Base-by-base conservation (phyloP, 2,113 vertebrate species). In the Pomatorhinus ruficollis region DNA sequence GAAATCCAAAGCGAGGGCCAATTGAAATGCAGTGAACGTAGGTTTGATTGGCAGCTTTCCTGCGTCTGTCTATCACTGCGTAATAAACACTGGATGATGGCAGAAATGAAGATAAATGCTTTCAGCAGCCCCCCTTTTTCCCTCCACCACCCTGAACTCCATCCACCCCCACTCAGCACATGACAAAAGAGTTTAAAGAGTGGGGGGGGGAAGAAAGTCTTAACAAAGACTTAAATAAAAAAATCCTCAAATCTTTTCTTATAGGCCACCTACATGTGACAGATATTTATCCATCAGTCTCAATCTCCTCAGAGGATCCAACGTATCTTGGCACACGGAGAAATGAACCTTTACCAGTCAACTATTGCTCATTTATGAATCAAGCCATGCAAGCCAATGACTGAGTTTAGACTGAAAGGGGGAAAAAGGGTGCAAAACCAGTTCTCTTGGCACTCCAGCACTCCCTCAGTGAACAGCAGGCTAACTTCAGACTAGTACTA, bases 11-110 rank as follows among this genome's bases (percentile, higher is more conserved):
- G 87, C 6, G 20, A 97, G 96, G 96, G 94, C 94, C 97, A 97
- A 98, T 98, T 98, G 97, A 98, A 98, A 98, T 98, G 96, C 98
- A 97, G 90, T 68, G 94, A 98, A 98, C 14, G 97, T 98, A 98
- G 98, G 98, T 97, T 98, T 98, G 98, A 98, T 65, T 98, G 98
- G 98, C 98, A 98, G 98, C 97, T 98, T 98, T 98, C 96, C 97
- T 98, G 97, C 95, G 95, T 97, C 98, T 98, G 98, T 98, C 98
- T 97, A 97, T 98, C 98, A 98, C 87, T 94, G 97, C 87, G 97
- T 98, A 98, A 98, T 97, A 98, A 98, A 98, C 98, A 98, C 95
- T 96, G 94, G 83, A 95, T 97, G 97, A 98, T 97, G 97, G 97
- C 95, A 98, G 97, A 97, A 98, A 98, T 75, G 97, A 97, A 98